A percentile compares a stretch with the other conserved stretches of the same genome.
Evolutionary conservation across 2,888 invertebrate species (phyloP).

Genomic region (Psococerastis gibbosa): DNA sequence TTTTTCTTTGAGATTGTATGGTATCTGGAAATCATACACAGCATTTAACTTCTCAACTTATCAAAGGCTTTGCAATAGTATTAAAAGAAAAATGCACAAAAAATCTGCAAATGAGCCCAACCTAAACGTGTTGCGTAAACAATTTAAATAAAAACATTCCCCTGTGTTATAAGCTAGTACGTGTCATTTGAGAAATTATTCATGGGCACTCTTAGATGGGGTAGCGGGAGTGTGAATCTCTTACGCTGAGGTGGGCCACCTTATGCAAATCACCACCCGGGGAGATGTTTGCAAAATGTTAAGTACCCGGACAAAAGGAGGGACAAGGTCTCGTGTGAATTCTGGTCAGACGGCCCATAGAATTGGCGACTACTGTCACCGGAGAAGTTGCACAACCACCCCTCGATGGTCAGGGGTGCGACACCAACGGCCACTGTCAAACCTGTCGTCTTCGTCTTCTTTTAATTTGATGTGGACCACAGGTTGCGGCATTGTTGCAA

Average conservation of each 20-base stretch:
- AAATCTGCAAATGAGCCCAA: neutral
- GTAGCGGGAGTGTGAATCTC: neutral
- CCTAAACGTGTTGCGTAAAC: neutral
- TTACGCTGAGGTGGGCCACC: neutral
- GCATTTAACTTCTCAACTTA: too few relatives aligned
- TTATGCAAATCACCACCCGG: neutral
- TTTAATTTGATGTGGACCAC: too few relatives aligned
- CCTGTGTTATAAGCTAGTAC: neutral
- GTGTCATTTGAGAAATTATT: neutral
- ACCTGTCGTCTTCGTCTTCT: too few relatives aligned
- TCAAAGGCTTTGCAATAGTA: too few relatives aligned
- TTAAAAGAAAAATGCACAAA: too few relatives aligned
- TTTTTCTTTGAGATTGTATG: too few relatives aligned
- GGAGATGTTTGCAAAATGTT: conserved; percentile 11
- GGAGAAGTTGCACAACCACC: neutral
- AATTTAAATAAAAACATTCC: neutral
- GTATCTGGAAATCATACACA: too few relatives aligned
- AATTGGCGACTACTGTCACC: neutral
- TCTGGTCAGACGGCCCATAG: too few relatives aligned
- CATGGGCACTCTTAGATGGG: neutral
- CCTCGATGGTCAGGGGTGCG: neutral
- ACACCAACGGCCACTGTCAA: neutral
- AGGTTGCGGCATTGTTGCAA: too few relatives aligned
- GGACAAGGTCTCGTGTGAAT: conserved; percentile 9
- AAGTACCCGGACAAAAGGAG: conserved; percentile 7